Percentiles rank a stretch among this genome's conserved stretches.
phyloP scores from a whole-genome alignment of 2,888 invertebrate species.

The Lasioglossum pauxillum region DNA sequence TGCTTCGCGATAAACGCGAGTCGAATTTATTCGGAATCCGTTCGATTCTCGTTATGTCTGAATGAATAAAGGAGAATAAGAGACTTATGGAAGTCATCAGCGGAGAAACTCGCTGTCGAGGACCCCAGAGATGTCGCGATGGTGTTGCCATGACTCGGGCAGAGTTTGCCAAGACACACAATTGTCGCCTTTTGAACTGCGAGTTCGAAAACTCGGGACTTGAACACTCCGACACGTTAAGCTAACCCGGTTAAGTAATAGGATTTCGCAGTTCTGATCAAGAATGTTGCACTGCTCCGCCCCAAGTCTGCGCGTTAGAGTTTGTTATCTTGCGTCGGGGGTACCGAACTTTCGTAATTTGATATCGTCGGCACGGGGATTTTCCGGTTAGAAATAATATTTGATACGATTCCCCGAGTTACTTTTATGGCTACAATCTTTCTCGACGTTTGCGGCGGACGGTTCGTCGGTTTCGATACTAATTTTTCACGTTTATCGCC shows the following conservation, averaged over 20 bases:
- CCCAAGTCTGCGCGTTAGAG: background rate
- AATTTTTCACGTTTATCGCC: background rate
- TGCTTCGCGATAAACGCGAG: background rate
- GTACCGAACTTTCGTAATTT: background rate
- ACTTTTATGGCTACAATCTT: background rate
- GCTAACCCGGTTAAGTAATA: constrained; percentile 16
- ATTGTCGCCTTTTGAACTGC: constrained; percentile 21
- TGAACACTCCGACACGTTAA: background rate
- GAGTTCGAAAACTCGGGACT: constrained; percentile 21
- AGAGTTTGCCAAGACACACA: constrained; percentile 60
- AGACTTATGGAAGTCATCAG: constrained; percentile 17
- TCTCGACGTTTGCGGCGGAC: background rate
- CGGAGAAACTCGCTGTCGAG: constrained; percentile 25
- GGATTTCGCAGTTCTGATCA: constrained; percentile 18
- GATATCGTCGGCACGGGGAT: background rate
- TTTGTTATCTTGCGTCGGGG: background rate
- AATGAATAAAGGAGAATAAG: background rate
- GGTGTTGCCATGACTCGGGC: constrained; percentile 71
- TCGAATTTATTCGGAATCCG: background rate
- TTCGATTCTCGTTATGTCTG: background rate
- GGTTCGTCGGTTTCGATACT: background rate
- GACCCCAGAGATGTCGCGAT: constrained; percentile 56
- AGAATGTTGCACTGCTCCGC: background rate
- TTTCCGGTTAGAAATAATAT: background rate
- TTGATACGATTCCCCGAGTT: background rate